Conservation (phyloP, 2,888 invertebrate genomes). For the Coelogynopora nodosa region DNA sequence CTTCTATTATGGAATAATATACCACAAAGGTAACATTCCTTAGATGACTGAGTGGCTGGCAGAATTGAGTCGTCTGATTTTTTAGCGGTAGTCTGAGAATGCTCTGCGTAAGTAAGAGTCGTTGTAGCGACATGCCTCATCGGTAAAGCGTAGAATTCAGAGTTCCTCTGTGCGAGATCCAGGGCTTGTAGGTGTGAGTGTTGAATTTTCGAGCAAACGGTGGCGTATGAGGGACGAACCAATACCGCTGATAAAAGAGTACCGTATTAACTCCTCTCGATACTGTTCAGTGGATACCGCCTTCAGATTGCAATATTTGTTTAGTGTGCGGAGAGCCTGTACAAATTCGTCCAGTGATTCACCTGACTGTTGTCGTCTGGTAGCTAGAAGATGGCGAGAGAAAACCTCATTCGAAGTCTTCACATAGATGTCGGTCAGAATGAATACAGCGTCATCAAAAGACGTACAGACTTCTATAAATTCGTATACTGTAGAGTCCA, state of each 20-base stretch:
- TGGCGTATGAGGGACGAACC: not conserved
- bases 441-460: not conserved
- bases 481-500: not conserved
- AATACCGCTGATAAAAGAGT: not conserved
- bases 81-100: not conserved
- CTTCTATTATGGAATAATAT: not conserved
- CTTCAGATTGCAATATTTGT: not conserved
- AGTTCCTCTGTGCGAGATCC: not conserved
- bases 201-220: not conserved
- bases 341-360: not conserved
- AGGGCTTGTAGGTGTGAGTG: not conserved
- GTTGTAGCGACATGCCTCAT: not conserved
- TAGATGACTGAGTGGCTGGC: not conserved
- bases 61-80: not conserved
- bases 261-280: not conserved
- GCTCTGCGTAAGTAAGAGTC: not conserved
- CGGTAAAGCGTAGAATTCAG: not conserved
- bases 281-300: not conserved
- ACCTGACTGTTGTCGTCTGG: not conserved
- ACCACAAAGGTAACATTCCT: not conserved
- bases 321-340: not conserved
- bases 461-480: not conserved
- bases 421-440: not conserved
- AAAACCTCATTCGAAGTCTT: slow-evolving; percentile 1
- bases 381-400: not conserved